Percentiles rank a stretch among this genome's conserved stretches.
These are phyloP conservation scores for Epirrhoe alternata DNA, from an alignment of 2,888 invertebrate species.

Conservation along the genomic window DNA sequence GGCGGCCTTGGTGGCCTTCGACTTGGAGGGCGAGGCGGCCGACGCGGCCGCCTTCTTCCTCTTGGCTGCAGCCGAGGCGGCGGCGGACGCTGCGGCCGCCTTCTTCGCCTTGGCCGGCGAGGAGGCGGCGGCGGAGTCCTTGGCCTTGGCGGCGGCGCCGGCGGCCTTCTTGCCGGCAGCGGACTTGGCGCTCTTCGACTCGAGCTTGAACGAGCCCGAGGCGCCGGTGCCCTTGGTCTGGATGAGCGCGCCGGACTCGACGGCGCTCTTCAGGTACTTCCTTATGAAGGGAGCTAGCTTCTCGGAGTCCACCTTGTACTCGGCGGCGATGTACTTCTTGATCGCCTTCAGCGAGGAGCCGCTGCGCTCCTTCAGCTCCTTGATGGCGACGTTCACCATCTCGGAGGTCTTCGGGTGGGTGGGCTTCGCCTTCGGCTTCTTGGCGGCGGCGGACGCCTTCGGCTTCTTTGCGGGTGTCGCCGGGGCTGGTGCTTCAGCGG, in stretches of 20 bases:
- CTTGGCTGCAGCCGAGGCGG: constrained; percentile 47
- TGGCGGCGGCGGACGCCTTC: constrained; percentile 47
- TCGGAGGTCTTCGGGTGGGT: constrained; percentile 57
- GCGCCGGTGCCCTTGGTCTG: constrained; percentile 85
- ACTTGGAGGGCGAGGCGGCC: constrained; percentile 50
- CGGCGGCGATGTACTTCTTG: constrained; percentile 86
- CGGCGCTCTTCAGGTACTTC: constrained; percentile 82
- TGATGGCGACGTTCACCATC: constrained; percentile 86
- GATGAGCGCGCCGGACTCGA: constrained; percentile 77
- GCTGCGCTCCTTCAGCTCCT: constrained; percentile 80
- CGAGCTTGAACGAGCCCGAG: constrained; percentile 45
- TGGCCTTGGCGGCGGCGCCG: constrained; percentile 33
- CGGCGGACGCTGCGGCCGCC: constrained; percentile 32
- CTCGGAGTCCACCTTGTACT: constrained; percentile 85
- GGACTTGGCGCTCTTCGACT: constrained; percentile 28
- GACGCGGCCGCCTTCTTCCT: constrained; percentile 46
- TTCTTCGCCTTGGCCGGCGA: constrained; percentile 42
- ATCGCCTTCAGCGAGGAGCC: constrained; percentile 86
- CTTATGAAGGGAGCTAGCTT: constrained; percentile 86
- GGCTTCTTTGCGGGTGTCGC: constrained; percentile 58
- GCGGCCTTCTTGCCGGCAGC: constrained; percentile 44
- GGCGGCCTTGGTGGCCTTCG: constrained; percentile 34
- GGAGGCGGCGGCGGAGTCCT: constrained; percentile 42
- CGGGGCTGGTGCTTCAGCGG: constrained; percentile 55
- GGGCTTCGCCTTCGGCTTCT: constrained; percentile 60